Base-by-base conservation (phyloP, 2,113 vertebrate species). In the Acanthisitta chloris region DNA sequence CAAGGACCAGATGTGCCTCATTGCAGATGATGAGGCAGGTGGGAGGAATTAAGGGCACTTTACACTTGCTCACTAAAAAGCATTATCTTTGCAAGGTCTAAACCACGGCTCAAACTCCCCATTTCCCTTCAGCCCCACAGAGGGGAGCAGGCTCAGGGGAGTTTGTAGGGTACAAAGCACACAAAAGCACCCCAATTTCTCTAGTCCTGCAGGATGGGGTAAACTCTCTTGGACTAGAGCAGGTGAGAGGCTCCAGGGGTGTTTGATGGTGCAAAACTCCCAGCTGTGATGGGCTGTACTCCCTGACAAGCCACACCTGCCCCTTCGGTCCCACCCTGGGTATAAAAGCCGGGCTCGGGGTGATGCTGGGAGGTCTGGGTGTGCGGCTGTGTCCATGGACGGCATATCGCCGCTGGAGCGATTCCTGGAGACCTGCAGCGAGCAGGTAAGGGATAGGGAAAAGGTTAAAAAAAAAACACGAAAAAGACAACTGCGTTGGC, bases 391-490 rank as follows among this genome's bases (percentile, higher is more conserved):
- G 5, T 1, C 0, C 0, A 98, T 99, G 98, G 98, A 98, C 1
- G 98, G 96, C 0, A 62, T 5, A 1, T 95, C 94, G 1, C 76
- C 86, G 2, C 86, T 99, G 96, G 98, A 99, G 96, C 93, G 42
- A 48, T 99, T 98, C 90, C 97, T 99, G 91, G 98, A 99, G 81
- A 97, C 96, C 45, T 98, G 58, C 38, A 10, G 24, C 0, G 69
- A 36, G n/a, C 95, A 97, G 96, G 97, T 97, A 92, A 33, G 7
- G 8, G 1, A 6, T n/a, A n/a, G 21, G 5, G 19, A 11, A 52
- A 10, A 17, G 48, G 13, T 12, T 13, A 6, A 26, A 17, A 8
- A 33, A 55, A 20, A 17, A 23, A n/a, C n/a, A n/a, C n/a, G n/a
- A n/a, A n/a, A n/a, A n/a, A n/a, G n/a, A n/a, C n/a, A n/a, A n/a